phyloP scores from a whole-genome alignment of 1,140 invertebrate genomes.

The Drosophila lowei region DNA sequence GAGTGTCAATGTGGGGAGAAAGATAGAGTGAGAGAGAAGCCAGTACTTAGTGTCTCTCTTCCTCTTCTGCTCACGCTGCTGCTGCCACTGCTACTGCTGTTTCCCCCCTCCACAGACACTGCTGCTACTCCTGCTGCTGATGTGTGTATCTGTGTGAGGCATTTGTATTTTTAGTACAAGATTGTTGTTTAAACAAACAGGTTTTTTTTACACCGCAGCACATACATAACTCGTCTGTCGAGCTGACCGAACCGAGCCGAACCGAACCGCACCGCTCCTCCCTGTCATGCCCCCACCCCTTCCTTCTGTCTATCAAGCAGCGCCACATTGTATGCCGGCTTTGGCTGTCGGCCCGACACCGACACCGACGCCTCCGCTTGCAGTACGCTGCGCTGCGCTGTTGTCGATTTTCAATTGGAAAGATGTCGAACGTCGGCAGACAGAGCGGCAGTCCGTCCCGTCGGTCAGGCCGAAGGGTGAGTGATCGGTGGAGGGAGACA shows the following conservation, averaged over 20 bases:
- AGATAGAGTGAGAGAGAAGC: too few relatives aligned
- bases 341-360: constrained; percentile 8
- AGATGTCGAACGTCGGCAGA: constrained; percentile 35
- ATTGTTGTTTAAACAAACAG: constrained; percentile 81
- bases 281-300: constrained; percentile 7
- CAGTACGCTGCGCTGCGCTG: constrained; percentile 61
- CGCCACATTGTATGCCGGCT: constrained; percentile 58
- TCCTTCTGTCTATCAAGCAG: constrained; percentile 29
- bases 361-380: constrained; percentile 60
- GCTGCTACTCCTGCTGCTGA: constrained; percentile 17
- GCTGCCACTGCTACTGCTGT: constrained; percentile 16
- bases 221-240: constrained; percentile 77
- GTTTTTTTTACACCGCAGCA: constrained; percentile 79
- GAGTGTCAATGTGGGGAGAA: too few relatives aligned
- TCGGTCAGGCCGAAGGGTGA: constrained; percentile 10
- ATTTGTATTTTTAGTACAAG: constrained; percentile 79
- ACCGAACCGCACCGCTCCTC: constrained; percentile 9
- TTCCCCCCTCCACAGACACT: neutral
- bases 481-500: neutral
- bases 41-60: constrained; percentile 29
- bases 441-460: constrained; percentile 46
- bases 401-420: constrained; percentile 75
- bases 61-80: constrained; percentile 21
- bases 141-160: constrained; percentile 49
- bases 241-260: constrained; percentile 7